Base-by-base conservation (phyloP, 2,888 invertebrate species). In the Rhamphomyia laevipes region DNA sequence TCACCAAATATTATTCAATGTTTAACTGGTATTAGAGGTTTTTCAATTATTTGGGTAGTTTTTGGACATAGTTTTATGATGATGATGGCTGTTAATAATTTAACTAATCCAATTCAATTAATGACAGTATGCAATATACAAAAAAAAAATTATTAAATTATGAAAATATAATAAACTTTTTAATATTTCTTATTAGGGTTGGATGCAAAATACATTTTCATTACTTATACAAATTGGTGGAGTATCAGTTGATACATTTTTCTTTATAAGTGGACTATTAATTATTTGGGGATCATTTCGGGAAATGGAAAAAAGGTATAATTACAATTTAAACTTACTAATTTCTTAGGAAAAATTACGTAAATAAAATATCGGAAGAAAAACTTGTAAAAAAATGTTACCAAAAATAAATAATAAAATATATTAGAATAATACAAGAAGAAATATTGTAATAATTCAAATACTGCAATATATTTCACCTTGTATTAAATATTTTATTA, bases 211-310 rank as follows among this genome's bases (percentile, higher is more conserved):
- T 27, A 27, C 23, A 27, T 68, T 58, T 47, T 66, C 68, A 1
- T 65, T 67, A 65, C 51, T 69, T 38, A 61, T 67, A 2, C 57
- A 70, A 63, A 56, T 75, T 61, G 77, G 69, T 56, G 55, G 74
- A 0, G 66, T 78, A 7, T 74, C 77, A 2, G 81, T 81, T 1
- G 82, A 82, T 51, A 78, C 80, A 0, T 82, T 82, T 63, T 79
- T 82, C 58, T 63, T 77, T 17, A 62, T 81, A 56, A 78, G 79
- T 55, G 81, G 81, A 5, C 62, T 81, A 37, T 63, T 82, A 1
- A 73, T 74, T 49, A 71, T 75, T 45, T 64, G 67, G 64, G 63
- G 64, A 18, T 61, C 68, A 4, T 67, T 69, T 52, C 65, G 65
- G 10, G 66, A 70, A 54, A 58, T 70, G 61, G 68, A 70, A 46